A percentile compares a stretch with the other conserved stretches of the same genome.
Evolutionary conservation across 2,113 vertebrate genomes (phyloP).

Genomic region (Monopterus albus): DNA sequence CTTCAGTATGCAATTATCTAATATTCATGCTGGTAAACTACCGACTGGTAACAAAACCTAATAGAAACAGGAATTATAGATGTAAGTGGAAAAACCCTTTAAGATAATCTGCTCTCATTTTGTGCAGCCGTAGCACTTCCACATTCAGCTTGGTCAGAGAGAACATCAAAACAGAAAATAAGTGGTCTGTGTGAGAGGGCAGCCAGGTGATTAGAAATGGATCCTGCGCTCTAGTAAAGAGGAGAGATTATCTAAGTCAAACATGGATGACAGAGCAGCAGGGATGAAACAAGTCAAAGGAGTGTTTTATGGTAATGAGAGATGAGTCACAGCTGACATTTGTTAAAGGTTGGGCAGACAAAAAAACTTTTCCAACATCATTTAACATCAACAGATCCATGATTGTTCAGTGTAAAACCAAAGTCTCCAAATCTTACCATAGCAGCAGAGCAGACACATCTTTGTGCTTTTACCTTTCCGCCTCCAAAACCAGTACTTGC

Average conservation of each 20-base stretch:
- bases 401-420: neutral
- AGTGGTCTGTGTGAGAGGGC: conserved; percentile 4
- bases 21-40: neutral
- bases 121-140: neutral
- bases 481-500: conserved; percentile 84
- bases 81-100: too few relatives aligned
- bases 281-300: neutral
- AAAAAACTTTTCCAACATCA: neutral
- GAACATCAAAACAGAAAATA: conserved; percentile 14
- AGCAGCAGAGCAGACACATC: conserved; percentile 75
- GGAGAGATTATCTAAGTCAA: conserved; percentile 12
- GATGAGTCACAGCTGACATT: conserved; percentile 28
- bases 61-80: too few relatives aligned
- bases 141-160: neutral
- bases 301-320: neutral
- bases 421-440: conserved; percentile 59
- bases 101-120: conserved; percentile 8
- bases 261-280: neutral
- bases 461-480: conserved; percentile 75
- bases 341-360: neutral
- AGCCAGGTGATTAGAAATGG: conserved; percentile 22
- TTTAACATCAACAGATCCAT: neutral
- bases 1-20: neutral
- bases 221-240: neutral
- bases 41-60: neutral